Conservation (phyloP, 92 coral and sea anemone species). For the Palythoa grandis region DNA sequence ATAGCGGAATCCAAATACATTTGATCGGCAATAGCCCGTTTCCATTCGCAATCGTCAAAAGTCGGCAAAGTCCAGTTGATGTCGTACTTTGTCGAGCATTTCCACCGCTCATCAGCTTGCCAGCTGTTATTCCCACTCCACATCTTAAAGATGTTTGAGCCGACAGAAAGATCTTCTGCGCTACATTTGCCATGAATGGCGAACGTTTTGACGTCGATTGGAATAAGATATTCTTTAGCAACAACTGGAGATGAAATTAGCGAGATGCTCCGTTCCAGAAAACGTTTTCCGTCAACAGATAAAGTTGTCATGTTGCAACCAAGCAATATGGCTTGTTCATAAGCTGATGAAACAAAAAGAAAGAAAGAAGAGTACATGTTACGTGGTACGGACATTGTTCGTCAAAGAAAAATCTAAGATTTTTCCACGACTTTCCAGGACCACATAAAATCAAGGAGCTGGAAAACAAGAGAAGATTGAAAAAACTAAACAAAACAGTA, state of each 20-base stretch:
- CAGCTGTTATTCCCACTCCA: neutral
- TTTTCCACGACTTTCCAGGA: too few relatives aligned
- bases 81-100: neutral
- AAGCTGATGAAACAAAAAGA: neutral
- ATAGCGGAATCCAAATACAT: neutral
- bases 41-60: neutral
- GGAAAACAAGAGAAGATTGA: too few relatives aligned
- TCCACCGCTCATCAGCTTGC: slow-evolving; percentile 9
- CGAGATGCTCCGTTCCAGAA: too few relatives aligned
- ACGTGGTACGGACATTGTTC: too few relatives aligned
- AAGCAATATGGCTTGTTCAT: neutral
- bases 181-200: slow-evolving; percentile 19
- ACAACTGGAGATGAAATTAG: neutral
- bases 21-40: neutral
- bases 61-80: slow-evolving; percentile 11
- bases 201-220: neutral
- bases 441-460: too few relatives aligned
- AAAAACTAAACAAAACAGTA: too few relatives aligned
- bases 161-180: neutral
- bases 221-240: slow-evolving; percentile 11
- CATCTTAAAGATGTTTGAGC: neutral
- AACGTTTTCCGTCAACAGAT: neutral
- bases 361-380: too few relatives aligned
- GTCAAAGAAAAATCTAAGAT: too few relatives aligned
- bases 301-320: slow-evolving; percentile 31